These are phyloP conservation scores for Euura lappo DNA, from an alignment of 1,140 invertebrate genomes.

Conservation along the genomic window DNA sequence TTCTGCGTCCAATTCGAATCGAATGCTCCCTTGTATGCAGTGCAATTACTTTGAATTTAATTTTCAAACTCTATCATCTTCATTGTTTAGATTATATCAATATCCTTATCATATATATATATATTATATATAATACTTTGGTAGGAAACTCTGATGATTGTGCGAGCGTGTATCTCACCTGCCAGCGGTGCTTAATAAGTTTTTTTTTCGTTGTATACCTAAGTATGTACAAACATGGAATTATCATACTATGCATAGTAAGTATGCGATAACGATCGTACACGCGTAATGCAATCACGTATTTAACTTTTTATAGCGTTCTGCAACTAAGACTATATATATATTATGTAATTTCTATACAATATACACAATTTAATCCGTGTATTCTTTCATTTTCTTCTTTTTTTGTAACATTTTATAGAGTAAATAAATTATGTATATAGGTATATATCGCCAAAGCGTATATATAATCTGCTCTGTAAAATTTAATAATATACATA, in stretches of 20 bases:
- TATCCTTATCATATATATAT: not conserved
- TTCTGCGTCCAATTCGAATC: too few species aligned
- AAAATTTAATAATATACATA: too few species aligned
- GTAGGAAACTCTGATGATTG: not conserved
- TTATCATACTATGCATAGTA: not conserved
- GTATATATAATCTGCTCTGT: too few species aligned
- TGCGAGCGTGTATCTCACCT: not conserved
- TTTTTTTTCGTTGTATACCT: constrained; percentile 4
- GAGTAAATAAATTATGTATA: too few species aligned
- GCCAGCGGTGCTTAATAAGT: not conserved
- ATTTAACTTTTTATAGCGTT: not conserved
- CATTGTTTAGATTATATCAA: not conserved
- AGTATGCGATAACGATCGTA: not conserved
- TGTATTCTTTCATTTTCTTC: not conserved
- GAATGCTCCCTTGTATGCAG: too few species aligned
- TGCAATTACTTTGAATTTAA: too few species aligned
- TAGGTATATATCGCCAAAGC: too few species aligned
- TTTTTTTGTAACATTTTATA: not conserved
- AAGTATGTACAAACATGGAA: not conserved
- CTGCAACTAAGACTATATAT: not conserved
- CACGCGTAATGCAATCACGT: not conserved
- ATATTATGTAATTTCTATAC: not conserved
- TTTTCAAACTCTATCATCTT: too few species aligned
- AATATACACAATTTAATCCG: not conserved
- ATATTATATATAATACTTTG: not conserved